These are phyloP conservation scores for Myotis myotis DNA, from an alignment of 2,797 vertebrate species.

Conservation along the genomic window DNA sequence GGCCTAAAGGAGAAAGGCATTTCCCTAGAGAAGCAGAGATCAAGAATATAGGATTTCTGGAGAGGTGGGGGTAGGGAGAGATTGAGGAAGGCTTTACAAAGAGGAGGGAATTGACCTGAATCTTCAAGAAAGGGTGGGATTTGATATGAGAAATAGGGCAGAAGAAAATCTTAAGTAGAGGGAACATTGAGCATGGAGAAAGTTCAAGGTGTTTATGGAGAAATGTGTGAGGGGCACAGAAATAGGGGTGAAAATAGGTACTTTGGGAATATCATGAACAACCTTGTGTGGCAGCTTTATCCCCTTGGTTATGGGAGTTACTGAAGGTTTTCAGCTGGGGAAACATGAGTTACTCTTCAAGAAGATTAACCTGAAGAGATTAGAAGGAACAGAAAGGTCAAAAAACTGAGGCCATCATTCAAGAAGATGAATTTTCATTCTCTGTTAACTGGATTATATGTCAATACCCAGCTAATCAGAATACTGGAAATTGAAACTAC, in stretches of 20 bases:
- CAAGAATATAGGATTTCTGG: neutral
- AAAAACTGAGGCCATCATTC: neutral
- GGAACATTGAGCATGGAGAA: neutral
- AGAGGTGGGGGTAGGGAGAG: neutral
- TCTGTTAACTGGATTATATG: neutral
- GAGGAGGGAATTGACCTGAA: neutral
- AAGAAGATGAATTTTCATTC: neutral
- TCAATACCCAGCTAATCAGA: conserved; percentile 46
- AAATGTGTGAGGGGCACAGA: neutral
- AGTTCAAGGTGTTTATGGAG: neutral
- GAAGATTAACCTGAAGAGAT: neutral
- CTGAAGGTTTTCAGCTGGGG: neutral
- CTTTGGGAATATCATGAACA: neutral
- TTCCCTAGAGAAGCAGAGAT: neutral
- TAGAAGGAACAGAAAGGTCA: neutral
- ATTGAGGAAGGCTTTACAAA: neutral
- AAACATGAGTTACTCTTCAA: neutral
- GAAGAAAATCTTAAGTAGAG: neutral
- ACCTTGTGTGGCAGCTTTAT: neutral
- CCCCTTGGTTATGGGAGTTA: neutral
- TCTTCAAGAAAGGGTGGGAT: neutral
- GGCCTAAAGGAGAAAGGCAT: neutral
- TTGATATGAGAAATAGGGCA: neutral
- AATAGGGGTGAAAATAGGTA: neutral
- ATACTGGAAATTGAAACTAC: conserved; percentile 37